phyloP scores from a whole-genome alignment of 2,797 vertebrate genomes.

The Kryptopterus vitreolus region DNA sequence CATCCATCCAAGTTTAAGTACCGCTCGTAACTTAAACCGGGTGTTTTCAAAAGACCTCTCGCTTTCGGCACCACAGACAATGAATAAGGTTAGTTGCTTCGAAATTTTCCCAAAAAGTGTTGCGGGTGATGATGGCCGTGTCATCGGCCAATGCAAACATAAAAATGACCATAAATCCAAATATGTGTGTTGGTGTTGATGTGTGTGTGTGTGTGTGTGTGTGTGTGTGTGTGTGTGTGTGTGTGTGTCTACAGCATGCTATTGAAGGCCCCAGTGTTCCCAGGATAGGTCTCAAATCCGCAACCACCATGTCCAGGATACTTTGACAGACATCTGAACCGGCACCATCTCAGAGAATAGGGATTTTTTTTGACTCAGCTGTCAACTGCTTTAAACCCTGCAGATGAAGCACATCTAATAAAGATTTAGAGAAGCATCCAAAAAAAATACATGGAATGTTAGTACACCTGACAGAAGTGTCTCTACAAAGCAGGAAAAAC shows the following conservation, averaged over 20 bases:
- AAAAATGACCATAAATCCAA: not conserved
- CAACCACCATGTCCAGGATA: not conserved
- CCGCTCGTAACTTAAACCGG: conserved; percentile 29
- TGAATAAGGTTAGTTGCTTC: not conserved
- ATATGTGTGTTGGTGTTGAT: not conserved
- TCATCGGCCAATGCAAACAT: not conserved
- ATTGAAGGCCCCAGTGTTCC: not conserved
- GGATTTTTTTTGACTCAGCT: not conserved
- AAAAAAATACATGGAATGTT: not conserved
- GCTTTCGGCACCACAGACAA: not conserved
- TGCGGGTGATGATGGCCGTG: not conserved
- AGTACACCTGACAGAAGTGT: not conserved
- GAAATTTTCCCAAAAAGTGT: not conserved
- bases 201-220: not conserved
- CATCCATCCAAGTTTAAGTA: conserved; percentile 30
- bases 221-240: not conserved
- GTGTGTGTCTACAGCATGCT: not conserved
- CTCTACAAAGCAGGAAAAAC: not conserved
- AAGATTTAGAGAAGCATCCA: not conserved
- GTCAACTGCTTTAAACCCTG: not conserved
- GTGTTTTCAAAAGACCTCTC: conserved; percentile 25
- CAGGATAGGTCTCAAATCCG: not conserved
- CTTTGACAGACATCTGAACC: not conserved
- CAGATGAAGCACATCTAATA: not conserved
- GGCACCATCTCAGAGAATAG: not conserved